Evolutionary conservation across 2,888 invertebrate genomes (phyloP).

Genomic region (Helleia helle): DNA sequence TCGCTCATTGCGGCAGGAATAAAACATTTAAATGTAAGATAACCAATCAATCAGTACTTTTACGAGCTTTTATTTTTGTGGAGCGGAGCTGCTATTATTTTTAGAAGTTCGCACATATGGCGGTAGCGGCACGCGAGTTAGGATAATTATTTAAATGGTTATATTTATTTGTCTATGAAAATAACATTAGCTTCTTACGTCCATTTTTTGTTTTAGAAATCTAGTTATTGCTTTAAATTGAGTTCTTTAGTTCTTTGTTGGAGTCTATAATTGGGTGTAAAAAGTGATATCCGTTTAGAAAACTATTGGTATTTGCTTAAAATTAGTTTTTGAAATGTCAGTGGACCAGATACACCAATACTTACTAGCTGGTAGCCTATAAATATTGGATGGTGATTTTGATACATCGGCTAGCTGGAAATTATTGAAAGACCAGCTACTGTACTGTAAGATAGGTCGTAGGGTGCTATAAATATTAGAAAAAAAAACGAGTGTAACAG

Average conservation of each 20-base stretch:
- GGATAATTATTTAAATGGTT: constrained; percentile 4
- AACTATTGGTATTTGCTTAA: too few species aligned
- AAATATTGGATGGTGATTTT: too few species aligned
- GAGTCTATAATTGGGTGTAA: too few species aligned
- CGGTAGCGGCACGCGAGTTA: constrained; percentile 31
- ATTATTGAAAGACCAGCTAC: not conserved
- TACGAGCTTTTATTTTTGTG: constrained; percentile 38
- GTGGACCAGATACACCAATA: too few species aligned
- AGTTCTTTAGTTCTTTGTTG: too few species aligned
- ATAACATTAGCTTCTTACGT: not conserved
- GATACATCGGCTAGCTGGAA: too few species aligned
- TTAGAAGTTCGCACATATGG: constrained; percentile 48
- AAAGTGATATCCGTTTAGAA: too few species aligned
- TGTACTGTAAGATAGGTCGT: not conserved
- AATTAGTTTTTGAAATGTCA: too few species aligned
- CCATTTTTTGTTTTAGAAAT: not conserved
- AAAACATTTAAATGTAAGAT: constrained; percentile 13
- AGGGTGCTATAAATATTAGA: too few species aligned
- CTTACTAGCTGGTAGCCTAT: too few species aligned
- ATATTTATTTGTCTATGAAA: not conserved
- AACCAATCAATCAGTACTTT: constrained; percentile 23
- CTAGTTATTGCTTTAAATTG: too few species aligned
- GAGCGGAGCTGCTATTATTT: constrained; percentile 35
- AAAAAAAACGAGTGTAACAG: too few species aligned
- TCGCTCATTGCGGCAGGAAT: constrained; percentile 9